Evolutionary conservation across 2,113 vertebrate species (phyloP).

Genomic region (Neogale vison): DNA sequence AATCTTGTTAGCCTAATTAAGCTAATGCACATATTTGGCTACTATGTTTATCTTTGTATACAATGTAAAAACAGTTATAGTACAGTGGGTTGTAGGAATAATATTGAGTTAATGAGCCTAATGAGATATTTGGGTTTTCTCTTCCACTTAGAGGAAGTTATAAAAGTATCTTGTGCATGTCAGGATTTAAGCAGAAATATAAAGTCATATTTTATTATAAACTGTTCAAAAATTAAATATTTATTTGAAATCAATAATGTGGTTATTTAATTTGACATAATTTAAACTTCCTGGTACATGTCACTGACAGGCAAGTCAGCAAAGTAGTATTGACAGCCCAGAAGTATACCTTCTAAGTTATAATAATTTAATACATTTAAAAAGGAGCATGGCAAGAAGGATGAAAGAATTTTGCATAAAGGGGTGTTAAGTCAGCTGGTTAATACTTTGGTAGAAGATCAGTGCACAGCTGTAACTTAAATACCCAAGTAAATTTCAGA

Average conservation of each 20-base stretch:
- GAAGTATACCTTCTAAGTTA: not conserved
- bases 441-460: not conserved
- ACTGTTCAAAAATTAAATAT: not conserved
- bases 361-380: not conserved
- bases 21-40: not conserved
- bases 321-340: not conserved
- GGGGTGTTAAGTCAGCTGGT: not conserved
- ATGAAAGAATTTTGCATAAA: not conserved
- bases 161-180: not conserved
- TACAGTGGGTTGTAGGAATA: not conserved
- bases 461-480: not conserved
- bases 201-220: not conserved
- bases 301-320: not conserved
- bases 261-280: not conserved
- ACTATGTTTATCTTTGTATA: not conserved
- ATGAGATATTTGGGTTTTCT: not conserved
- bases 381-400: not conserved
- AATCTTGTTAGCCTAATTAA: slow-evolving; percentile 35
- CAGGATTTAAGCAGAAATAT: not conserved
- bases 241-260: slow-evolving; percentile 27
- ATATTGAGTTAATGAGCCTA: not conserved
- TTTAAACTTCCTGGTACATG: not conserved
- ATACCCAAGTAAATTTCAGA: not conserved
- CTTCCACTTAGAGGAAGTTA: not conserved
- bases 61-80: not conserved